These are phyloP conservation scores for Temnothorax curvispinosus DNA, from an alignment of 1,140 invertebrate species.

Conservation along the genomic window DNA sequence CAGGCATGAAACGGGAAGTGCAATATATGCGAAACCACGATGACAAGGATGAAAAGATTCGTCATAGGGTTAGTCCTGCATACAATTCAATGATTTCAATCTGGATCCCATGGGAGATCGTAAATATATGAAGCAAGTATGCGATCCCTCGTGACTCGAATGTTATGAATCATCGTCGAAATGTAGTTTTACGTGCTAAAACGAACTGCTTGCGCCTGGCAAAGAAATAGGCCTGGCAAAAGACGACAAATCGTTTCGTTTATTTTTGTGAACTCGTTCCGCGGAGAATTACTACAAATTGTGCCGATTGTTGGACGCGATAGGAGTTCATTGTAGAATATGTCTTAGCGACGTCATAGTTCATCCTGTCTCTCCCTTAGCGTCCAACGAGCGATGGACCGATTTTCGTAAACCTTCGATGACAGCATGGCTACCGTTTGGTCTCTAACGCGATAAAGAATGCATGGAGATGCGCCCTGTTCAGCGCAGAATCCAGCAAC, in stretches of 20 bases:
- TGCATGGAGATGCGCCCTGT: not conserved
- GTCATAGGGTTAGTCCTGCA: not conserved
- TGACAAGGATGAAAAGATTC: conserved; percentile 29
- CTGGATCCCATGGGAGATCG: not conserved
- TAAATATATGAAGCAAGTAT: not conserved
- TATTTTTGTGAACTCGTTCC: not conserved
- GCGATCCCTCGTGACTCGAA: conserved; percentile 24
- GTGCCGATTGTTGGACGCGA: not conserved
- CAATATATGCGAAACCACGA: not conserved
- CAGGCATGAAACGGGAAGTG: not conserved
- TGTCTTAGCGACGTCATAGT: not conserved
- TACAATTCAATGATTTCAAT: not conserved
- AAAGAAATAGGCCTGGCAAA: not conserved
- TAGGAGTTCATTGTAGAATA: conserved; percentile 41
- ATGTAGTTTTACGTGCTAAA: not conserved
- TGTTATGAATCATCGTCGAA: not conserved
- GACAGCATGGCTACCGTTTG: not conserved
- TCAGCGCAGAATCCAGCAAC: conserved; percentile 46
- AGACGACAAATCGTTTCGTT: not conserved
- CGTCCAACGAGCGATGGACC: not conserved
- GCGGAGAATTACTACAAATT: conserved; percentile 38
- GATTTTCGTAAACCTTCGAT: not conserved
- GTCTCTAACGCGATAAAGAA: conserved; percentile 9
- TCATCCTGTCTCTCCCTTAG: not conserved
- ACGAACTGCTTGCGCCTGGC: too few species aligned